Evolutionary conservation across 1,140 invertebrate genomes (phyloP), one percentile per base, ranked within the genome.

Genomic region (Drosophila orosa): DNA sequence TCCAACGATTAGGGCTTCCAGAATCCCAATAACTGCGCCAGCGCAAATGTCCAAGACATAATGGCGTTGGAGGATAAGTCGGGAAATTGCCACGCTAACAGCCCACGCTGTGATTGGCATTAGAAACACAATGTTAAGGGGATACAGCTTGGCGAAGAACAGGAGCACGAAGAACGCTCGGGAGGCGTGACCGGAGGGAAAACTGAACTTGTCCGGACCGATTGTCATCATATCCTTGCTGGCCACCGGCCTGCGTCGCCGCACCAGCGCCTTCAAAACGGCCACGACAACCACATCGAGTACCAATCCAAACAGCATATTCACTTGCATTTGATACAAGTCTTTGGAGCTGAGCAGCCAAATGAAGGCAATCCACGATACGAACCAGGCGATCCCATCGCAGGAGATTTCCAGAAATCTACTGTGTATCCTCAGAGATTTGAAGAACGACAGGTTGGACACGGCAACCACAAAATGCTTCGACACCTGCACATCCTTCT

Each of bases 121-220:
- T 42, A 93, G 92, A 31, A 94, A 94, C 42, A 96, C 77, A 10
- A 94, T 85, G 19, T 94, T 91, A 2, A 96, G 56, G 0, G 95
- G 94, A 92, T 94, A 94, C 10, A 96, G 76, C 71, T 93, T 92
- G 0, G 94, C 93, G 61, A 96, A 95, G 80, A 97, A 96, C 47
- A 94, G 94, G 2, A 95, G 93, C 15, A 99, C 92, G 87, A 97
- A 95, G 12, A 95, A 93, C 10, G 97, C 95, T 80, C 98, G 93
- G n/a, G 97, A 98, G 3, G 97, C 94, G 93, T 99, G 98, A 1
- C 98, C 98, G 1, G 98, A 99, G 27, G 98, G 98, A 92, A 99
- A 99, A 35, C 98, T 98, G 91, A 96, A 99, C 81, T 98, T 96
- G 92, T 99, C 98, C 1, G 97, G 92, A 87, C 94, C 91, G 24